phyloP scores from a whole-genome alignment of 2,797 vertebrate species.

The Arctocebus calabarensis region DNA sequence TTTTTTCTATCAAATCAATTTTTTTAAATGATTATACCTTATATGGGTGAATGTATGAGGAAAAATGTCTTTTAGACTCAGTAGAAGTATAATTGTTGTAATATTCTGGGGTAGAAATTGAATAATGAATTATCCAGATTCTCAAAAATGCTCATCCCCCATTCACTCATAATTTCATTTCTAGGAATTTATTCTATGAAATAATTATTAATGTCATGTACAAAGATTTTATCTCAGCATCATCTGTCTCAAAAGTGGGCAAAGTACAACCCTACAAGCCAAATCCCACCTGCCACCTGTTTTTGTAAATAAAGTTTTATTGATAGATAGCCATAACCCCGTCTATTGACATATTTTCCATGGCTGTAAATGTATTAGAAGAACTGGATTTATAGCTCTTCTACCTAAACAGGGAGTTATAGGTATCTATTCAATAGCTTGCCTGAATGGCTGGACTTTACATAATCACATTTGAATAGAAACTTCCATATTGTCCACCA shows the following conservation, averaged over 20 bases:
- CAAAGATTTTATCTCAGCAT: neutral
- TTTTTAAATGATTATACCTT: neutral
- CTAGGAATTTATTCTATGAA: neutral
- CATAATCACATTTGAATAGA: neutral
- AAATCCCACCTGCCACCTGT: neutral
- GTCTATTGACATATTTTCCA: neutral
- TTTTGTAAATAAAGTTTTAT: conserved; percentile 33
- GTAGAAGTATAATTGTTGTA: neutral
- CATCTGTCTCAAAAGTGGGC: neutral
- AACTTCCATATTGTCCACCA: neutral
- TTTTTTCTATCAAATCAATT: conserved; percentile 18
- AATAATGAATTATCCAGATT: neutral
- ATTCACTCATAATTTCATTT: neutral
- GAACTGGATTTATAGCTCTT: neutral
- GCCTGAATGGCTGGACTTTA: neutral
- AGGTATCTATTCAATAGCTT: neutral
- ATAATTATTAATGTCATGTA: neutral
- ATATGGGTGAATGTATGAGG: neutral
- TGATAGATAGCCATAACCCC: neutral
- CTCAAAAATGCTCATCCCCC: neutral
- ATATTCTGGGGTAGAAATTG: conserved; percentile 3
- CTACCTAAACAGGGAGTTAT: conserved; percentile 34
- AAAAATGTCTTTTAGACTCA: neutral
- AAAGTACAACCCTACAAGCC: neutral
- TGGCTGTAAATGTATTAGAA: neutral